phyloP scores from a whole-genome alignment of 1,140 invertebrate genomes.

The Teleogryllus occipitalis region DNA sequence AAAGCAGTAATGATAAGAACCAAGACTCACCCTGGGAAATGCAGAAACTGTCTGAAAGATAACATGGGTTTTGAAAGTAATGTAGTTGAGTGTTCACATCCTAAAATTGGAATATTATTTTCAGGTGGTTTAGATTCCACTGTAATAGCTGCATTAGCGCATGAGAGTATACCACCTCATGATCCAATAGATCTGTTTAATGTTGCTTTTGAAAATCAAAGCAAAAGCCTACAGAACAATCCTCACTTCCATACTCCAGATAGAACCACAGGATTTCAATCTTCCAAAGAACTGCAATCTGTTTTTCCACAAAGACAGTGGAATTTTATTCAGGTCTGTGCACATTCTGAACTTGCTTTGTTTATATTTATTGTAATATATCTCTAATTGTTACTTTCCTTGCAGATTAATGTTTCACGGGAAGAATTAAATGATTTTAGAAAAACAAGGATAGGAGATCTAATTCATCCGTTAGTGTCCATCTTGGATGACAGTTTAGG shows the following conservation, averaged over 20 bases:
- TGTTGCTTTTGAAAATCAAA: slow-evolving; percentile 76
- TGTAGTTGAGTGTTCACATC: slow-evolving; percentile 40
- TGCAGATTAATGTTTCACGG: slow-evolving; percentile 65
- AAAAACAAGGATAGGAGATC: slow-evolving; percentile 52
- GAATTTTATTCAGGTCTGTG: slow-evolving; percentile 59
- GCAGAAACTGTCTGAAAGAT: slow-evolving; percentile 46
- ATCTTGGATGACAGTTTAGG: slow-evolving; percentile 93
- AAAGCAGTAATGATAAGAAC: slow-evolving; percentile 55
- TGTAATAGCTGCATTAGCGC: slow-evolving; percentile 69
- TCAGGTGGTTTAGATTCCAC: slow-evolving; percentile 94
- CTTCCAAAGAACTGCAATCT: slow-evolving; percentile 59
- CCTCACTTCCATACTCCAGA: slow-evolving; percentile 63
- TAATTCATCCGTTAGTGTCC: slow-evolving; percentile 75
- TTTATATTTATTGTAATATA: neutral
- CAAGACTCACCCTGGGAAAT: slow-evolving; percentile 52
- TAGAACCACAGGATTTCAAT: slow-evolving; percentile 63
- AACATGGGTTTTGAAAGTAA: slow-evolving; percentile 23
- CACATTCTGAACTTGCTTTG: slow-evolving; percentile 15
- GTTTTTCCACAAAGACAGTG: slow-evolving; percentile 59
- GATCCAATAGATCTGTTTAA: slow-evolving; percentile 90
- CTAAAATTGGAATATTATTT: slow-evolving; percentile 79
- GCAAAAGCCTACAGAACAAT: slow-evolving; percentile 17
- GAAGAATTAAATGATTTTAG: slow-evolving; percentile 53
- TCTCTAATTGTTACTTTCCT: slow-evolving; percentile 23
- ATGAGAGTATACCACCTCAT: slow-evolving; percentile 56